Evolutionary conservation across 2,113 vertebrate species (phyloP), one percentile per base, ranked within the genome.

Genomic region (Toxotes chatareus): DNA sequence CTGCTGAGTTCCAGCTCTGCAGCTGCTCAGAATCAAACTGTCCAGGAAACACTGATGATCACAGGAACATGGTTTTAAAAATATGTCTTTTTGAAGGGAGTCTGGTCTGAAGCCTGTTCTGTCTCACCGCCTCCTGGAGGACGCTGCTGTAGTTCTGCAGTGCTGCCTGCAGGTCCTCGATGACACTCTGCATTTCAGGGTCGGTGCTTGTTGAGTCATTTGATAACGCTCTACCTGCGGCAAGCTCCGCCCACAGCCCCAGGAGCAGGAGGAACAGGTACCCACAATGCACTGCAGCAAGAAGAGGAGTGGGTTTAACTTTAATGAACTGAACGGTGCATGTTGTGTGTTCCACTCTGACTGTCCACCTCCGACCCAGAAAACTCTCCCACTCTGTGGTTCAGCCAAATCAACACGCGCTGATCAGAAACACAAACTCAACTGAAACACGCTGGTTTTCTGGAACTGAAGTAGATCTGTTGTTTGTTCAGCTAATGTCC

Each of bases 201-300:
- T 67, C 9, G 1, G 3, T 7, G 19, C 6, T 7, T 1, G 0
- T 5, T 0, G 6, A 40, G n/a, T 23, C 53, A 1, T 1, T 56
- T 5, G 5, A 12, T 16, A 64, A 5, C 0, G 4, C 9, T 2
- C 5, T 11, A 4, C 72, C 72, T 21, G 42, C 68, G 6, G 23
- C 23, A 0, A 84, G 74, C 77, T 27, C 74, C 23, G 7, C 82
- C 68, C 75, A 80, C 64, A 79, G 1, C 2, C 1, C 60, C 27
- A 88, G 23, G 19, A 64, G 4, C 55, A 80, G 60, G 40, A 51
- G 3, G 47, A 71, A 19, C 36, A 77, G 17, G 56, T 47, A 56
- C 56, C 68, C 64, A 75, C n/a, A 27, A 73, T 69, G 83, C 90
- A 89, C 87, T 91, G 86, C 74, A 72, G 21, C 23, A 49, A 19